Evolutionary conservation across 2,797 vertebrate species (phyloP).

Genomic region (Pagetopsis macropterus): DNA sequence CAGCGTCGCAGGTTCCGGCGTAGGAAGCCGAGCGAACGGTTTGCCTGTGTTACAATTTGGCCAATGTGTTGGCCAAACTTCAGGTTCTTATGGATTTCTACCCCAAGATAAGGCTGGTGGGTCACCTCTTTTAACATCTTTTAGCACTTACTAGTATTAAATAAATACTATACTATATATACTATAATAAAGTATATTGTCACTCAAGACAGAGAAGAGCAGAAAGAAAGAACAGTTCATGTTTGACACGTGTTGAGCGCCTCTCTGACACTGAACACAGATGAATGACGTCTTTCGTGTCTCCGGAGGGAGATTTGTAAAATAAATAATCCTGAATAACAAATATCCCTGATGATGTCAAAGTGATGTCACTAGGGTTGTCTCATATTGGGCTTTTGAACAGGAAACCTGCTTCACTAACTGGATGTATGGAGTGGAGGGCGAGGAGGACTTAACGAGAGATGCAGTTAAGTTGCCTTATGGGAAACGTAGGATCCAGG

Average conservation of each 20-base stretch:
- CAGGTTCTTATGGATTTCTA: too few species aligned
- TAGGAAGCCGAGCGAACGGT: too few species aligned
- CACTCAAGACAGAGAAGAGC: background rate
- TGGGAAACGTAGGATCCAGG: slow-evolving; percentile 1
- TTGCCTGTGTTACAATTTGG: too few species aligned
- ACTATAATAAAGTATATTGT: too few species aligned
- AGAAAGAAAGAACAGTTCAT: background rate
- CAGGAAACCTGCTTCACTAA: background rate
- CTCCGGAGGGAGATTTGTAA: background rate
- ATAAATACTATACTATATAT: too few species aligned
- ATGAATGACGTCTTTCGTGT: background rate
- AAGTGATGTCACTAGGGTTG: slow-evolving; percentile 6
- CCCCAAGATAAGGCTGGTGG: too few species aligned
- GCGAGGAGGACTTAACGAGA: background rate
- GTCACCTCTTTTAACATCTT: too few species aligned
- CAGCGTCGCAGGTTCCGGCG: too few species aligned
- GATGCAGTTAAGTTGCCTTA: background rate
- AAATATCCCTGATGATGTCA: slow-evolving; percentile 13
- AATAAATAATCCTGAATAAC: background rate
- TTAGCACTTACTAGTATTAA: too few species aligned
- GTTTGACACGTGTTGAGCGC: background rate
- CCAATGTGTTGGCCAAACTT: too few species aligned
- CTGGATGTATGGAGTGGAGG: too few species aligned
- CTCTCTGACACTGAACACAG: background rate
- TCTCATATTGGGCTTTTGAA: background rate